Conservation (phyloP, 2,888 invertebrate species). For the Spicauda simplicius region DNA sequence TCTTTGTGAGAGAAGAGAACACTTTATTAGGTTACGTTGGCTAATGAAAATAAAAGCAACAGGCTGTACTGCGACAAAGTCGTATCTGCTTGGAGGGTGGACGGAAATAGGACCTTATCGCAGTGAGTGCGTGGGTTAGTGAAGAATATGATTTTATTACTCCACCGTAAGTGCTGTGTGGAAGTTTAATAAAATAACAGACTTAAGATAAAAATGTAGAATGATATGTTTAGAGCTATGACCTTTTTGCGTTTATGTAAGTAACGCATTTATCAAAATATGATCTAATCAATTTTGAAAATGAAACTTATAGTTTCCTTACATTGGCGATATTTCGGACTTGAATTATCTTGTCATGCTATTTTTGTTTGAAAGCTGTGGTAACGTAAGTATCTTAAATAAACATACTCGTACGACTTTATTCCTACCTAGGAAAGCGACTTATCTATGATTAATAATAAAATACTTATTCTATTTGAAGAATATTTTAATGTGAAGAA, state of each 20-base stretch:
- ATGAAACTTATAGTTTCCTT: no score
- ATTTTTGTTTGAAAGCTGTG: no score
- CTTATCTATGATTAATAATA: no score
- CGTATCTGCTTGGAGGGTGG: conserved; percentile 40
- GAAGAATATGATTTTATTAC: neutral
- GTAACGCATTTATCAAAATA: neutral
- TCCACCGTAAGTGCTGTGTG: neutral
- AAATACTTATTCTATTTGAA: no score
- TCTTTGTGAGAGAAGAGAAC: conserved; percentile 68
- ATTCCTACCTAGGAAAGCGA: no score
- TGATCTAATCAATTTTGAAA: no score
- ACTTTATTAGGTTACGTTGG: conserved; percentile 75
- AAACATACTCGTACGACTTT: no score
- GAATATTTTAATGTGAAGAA: no score
- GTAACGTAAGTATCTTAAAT: no score
- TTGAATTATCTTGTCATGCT: no score
- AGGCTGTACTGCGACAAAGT: conserved; percentile 51
- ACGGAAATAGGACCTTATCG: conserved; percentile 9
- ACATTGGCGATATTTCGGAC: no score
- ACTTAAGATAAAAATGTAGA: neutral
- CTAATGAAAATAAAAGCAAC: conserved; percentile 76
- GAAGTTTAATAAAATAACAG: neutral
- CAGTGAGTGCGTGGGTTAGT: neutral
- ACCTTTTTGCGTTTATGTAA: neutral
- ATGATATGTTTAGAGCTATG: neutral